Base-by-base conservation (phyloP, 2,113 vertebrate genomes). In the Calidris pugnax region DNA sequence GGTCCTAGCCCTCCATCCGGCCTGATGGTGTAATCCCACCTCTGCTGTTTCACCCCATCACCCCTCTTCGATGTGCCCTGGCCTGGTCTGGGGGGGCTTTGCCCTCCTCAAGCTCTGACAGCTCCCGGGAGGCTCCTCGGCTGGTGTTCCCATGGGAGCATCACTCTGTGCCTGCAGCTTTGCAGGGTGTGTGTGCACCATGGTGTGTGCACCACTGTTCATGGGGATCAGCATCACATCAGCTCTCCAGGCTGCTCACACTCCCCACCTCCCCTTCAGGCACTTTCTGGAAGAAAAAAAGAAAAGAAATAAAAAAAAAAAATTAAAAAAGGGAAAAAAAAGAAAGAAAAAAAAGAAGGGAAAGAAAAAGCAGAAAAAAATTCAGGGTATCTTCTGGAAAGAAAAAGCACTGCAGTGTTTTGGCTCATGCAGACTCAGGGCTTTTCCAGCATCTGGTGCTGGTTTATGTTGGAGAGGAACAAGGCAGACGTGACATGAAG, bases 131-230 rank as follows among this genome's bases (percentile, higher is more conserved):
- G 20, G 2, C 10, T 28, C 33, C 11, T 27, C 1, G 9, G 32
- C 47, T 53, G 22, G 33, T 0, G 0, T 19, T 24, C 37, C 24
- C 3, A 0, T 22, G 73, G 68, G 57, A 43, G 22, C 18, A 7
- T 18, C 7, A 0, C 19, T 27, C 22, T 32, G 6, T 7, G 28
- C 27, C 7, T 14, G 37, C 24, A 27, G 60, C 5, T 0, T 9
- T 20, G 48, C 55, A 27, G n/a, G 35, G 53, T 1, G 0, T 2
- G 27, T 6, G 50, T 14, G 48, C 23, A 19, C 47, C 41, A 3
- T 7, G 0, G 32, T 32, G 53, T 55, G 53, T 23, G 51, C 22
- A 18, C 45, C 39, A 2, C 6, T 0, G 1, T 7, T 37, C 41
- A 3, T 2, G 60, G 72, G 32, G 23, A 4, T 32, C 48, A 84